These are phyloP conservation scores for Asteroscopus sphinx DNA, from an alignment of 2,888 invertebrate genomes.

Conservation along the genomic window DNA sequence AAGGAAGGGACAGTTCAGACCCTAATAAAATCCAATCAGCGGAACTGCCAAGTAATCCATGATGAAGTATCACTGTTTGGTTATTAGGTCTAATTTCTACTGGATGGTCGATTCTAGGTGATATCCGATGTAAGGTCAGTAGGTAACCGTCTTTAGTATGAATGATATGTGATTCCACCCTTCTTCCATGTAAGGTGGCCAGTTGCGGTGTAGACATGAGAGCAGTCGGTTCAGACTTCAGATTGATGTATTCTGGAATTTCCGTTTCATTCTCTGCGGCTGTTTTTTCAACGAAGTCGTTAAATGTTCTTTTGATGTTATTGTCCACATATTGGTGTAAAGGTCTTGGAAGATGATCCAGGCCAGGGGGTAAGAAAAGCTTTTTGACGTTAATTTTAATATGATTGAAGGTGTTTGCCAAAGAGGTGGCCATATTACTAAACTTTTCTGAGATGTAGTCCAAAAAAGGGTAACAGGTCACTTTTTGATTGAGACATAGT, in stretches of 20 bases:
- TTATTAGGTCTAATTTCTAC: slow-evolving; percentile 22
- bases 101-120: slow-evolving; percentile 22
- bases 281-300: slow-evolving; percentile 58
- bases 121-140: slow-evolving; percentile 74
- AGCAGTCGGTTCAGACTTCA: slow-evolving; percentile 64
- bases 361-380: slow-evolving; percentile 28
- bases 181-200: slow-evolving; percentile 70
- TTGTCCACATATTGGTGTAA: slow-evolving; percentile 4
- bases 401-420: slow-evolving; percentile 52
- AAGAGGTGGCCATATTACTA: slow-evolving; percentile 49
- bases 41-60: slow-evolving; percentile 80
- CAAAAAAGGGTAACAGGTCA: slow-evolving; percentile 56
- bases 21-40: slow-evolving; percentile 82
- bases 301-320: slow-evolving; percentile 53
- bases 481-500: slow-evolving; percentile 52
- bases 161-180: slow-evolving; percentile 73
- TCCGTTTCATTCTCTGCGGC: slow-evolving; percentile 50
- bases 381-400: slow-evolving; percentile 52
- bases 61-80: slow-evolving; percentile 74
- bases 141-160: slow-evolving; percentile 76
- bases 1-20: slow-evolving; percentile 75
- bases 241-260: slow-evolving; percentile 49
- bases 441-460: slow-evolving; percentile 58
- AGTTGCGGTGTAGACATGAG: slow-evolving; percentile 73
- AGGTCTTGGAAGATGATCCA: background rate